Base-by-base conservation (phyloP, 2,888 invertebrate species). In the Entomobrya multifasciata region DNA sequence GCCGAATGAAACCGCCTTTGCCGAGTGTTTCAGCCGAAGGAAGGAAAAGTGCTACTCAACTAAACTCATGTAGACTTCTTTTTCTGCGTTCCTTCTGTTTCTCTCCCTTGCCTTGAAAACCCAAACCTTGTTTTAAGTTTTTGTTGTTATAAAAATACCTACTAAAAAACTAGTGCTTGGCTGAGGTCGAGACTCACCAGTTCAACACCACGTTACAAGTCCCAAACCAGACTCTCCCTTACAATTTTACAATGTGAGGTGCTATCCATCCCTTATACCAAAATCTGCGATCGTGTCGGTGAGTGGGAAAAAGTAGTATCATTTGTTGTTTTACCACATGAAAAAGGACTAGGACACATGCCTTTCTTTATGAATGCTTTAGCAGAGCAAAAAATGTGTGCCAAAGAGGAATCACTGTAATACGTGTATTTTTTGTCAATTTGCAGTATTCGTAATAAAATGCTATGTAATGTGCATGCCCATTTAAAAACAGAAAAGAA, bases 11-110 rank as follows among this genome's bases (percentile, higher is more conserved):
- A 80, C 86, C 86, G 86, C 86, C 80, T 86, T 55, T 62, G 8
- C 86, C 86, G 86, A 86, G 86, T 80, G 85, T 74, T 55, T 22
- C 30, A 80, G 62, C 86, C 86, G 86, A 86, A 60, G 67, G 70
- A 60, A 62, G 74, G 76, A 74, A 83, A 72, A n/a, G n/a, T 76
- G 27, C 57, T 76, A 62, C 76, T 67, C 17, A n/a, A n/a, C n/a
- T n/a, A n/a, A n/a, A n/a, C n/a, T n/a, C n/a, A n/a, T n/a, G n/a
- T n/a, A 27, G 49, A 27, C n/a, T 22, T 49, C 49, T 25, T 49
- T 49, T 25, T 13, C n/a, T 25, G 49, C 36, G 13, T 49, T 25
- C 25, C 41, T 70, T 25, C 72, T 49, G 25, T 49, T 49, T 49
- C n/a, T n/a, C n/a, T 49, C 25, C 72, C n/a, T n/a, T n/a, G n/a